Conservation (phyloP, 2,888 invertebrate species). For the Cerastis rubricosa region DNA sequence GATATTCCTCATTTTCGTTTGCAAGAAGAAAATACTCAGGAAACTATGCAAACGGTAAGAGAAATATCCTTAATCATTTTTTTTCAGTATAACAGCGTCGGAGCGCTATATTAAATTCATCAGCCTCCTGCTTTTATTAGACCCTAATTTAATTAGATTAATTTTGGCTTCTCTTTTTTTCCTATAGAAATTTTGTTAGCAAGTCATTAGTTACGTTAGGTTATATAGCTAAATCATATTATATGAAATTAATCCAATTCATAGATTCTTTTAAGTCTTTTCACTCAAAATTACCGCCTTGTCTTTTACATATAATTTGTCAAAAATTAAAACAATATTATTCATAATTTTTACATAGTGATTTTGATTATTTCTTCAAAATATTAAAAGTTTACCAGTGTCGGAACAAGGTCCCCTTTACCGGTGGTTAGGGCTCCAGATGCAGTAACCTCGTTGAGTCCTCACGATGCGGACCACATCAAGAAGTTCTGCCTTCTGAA, state of each 20-base stretch:
- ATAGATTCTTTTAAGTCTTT: background rate
- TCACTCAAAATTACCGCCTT: background rate
- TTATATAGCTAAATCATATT: background rate
- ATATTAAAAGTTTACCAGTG: background rate
- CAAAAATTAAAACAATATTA: background rate
- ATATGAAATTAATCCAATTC: background rate
- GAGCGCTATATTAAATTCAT: background rate
- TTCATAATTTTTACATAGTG: background rate
- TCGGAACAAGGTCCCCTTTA: background rate
- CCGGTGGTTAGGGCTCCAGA: background rate
- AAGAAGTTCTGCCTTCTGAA: background rate
- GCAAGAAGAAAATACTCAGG: conserved; percentile 79
- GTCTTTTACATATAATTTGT: too few relatives aligned
- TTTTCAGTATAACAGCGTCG: background rate
- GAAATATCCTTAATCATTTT: background rate
- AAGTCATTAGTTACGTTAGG: background rate
- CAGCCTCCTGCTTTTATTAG: background rate
- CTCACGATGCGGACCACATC: background rate
- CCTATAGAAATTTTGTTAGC: background rate
- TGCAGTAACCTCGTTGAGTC: background rate
- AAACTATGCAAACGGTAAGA: conserved; percentile 77
- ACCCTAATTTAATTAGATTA: too few relatives aligned
- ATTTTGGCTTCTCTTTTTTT: too few relatives aligned
- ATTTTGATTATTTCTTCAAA: background rate
- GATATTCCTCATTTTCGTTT: conserved; percentile 85